These are phyloP conservation scores for Archilochus colubris DNA, from an alignment of 2,113 vertebrate species.

Conservation along the genomic window DNA sequence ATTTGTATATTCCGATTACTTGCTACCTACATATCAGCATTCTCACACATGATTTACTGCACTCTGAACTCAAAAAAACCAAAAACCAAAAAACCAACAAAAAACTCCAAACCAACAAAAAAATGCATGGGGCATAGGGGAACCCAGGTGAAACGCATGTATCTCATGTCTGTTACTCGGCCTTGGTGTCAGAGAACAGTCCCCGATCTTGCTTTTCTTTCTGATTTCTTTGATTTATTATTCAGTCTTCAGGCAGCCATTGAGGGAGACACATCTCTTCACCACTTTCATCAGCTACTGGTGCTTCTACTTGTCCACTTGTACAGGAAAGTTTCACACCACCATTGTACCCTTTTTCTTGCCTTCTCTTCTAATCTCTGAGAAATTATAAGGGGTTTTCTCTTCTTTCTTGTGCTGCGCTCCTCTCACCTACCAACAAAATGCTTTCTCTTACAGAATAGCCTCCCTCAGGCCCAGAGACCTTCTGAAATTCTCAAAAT, in stretches of 20 bases:
- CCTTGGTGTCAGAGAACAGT: not conserved
- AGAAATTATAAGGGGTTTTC: not conserved
- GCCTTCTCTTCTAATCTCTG: not conserved
- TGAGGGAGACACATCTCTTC: not conserved
- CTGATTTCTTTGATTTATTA: not conserved
- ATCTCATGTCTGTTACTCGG: not conserved
- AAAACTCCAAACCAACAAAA: not conserved
- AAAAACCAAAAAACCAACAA: not conserved
- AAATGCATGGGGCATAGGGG: not conserved
- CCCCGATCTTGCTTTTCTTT: not conserved
- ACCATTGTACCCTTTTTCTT: not conserved
- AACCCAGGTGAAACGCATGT: accelerated
- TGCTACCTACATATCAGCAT: not conserved
- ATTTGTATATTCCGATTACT: not conserved
- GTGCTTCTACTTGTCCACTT: not conserved
- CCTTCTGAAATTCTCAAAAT: not conserved
- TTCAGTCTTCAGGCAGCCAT: not conserved
- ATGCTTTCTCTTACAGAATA: not conserved
- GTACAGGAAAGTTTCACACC: not conserved
- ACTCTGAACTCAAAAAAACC: not conserved
- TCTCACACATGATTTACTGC: not conserved
- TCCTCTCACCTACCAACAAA: not conserved
- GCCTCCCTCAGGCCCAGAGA: not conserved
- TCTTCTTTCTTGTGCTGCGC: not conserved
- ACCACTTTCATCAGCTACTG: not conserved